Percentiles rank a stretch among this genome's conserved stretches.
Evolutionary conservation across 1,140 invertebrate species (phyloP).

Genomic region (Grapholita molesta): DNA sequence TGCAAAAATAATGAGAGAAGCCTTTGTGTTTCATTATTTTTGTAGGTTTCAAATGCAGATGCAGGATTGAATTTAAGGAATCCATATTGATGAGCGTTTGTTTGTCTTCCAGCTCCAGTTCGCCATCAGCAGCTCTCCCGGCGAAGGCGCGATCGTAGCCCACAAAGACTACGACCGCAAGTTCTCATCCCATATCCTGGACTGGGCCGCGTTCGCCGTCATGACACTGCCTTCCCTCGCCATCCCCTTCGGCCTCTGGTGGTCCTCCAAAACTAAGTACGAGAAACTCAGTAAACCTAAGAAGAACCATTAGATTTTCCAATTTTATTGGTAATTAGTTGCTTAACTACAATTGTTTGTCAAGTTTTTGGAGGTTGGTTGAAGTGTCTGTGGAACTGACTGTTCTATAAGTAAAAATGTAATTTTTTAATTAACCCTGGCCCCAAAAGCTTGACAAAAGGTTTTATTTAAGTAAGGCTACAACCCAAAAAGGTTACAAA

Average conservation of each 20-base stretch:
- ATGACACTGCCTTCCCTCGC: constrained; percentile 96
- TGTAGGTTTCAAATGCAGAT: no score
- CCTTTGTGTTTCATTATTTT: no score
- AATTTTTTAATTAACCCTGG: no score
- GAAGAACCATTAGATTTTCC: constrained; percentile 75
- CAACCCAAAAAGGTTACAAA: neutral
- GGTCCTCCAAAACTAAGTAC: constrained; percentile 96
- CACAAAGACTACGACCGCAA: constrained; percentile 98
- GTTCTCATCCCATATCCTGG: constrained; percentile 98
- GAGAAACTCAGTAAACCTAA: constrained; percentile 87
- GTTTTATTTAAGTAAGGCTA: neutral
- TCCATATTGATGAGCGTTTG: no score
- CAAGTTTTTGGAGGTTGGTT: no score
- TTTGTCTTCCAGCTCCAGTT: constrained; percentile 87
- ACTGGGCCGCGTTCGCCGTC: constrained; percentile 97
- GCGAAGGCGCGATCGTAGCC: constrained; percentile 96
- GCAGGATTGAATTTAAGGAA: no score
- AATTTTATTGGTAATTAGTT: no score
- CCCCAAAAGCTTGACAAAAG: no score
- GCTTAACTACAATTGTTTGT: no score
- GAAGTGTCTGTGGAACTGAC: no score
- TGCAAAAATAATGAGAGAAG: no score
- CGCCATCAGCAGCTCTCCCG: constrained; percentile 96
- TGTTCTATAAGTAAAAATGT: no score
- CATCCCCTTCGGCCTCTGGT: constrained; percentile 97